Evolutionary conservation across 2,797 vertebrate species (phyloP).

Genomic region (Tiaroga cobitis): DNA sequence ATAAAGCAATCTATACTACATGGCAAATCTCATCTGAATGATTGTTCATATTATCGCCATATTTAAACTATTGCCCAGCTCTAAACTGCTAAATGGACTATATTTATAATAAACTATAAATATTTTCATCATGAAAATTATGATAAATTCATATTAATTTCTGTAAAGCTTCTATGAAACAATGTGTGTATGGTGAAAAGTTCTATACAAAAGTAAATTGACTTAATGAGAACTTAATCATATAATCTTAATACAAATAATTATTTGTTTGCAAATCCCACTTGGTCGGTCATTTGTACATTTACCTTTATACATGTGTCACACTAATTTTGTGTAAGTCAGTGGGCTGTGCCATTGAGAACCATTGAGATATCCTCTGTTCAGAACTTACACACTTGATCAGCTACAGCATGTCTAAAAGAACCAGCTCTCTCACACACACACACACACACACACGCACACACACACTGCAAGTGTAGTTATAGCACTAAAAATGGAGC

Average conservation of each 20-base stretch:
- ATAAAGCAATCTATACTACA: neutral
- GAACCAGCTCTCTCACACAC: neutral
- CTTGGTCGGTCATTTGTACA: neutral
- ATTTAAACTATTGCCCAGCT: neutral
- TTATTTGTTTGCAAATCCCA: neutral
- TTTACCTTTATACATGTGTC: neutral
- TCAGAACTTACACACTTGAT: neutral
- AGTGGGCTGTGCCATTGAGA: constrained; percentile 4
- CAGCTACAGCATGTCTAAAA: neutral
- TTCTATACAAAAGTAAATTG: neutral
- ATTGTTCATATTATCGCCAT: neutral
- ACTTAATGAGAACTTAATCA: neutral
- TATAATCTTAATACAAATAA: neutral
- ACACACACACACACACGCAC: neutral
- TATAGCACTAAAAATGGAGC: constrained; percentile 35
- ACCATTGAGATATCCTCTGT: neutral
- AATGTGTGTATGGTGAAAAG: neutral
- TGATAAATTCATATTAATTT: neutral
- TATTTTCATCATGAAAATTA: neutral
- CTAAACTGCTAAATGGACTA: neutral
- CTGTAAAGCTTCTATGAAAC: neutral
- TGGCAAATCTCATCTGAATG: neutral
- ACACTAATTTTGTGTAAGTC: neutral
- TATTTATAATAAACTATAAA: neutral
- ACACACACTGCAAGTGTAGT: constrained; percentile 1